phyloP scores from a whole-genome alignment of 37 sponge, comb jelly and placozoan genomes.

The Aplysina aerophoba region DNA sequence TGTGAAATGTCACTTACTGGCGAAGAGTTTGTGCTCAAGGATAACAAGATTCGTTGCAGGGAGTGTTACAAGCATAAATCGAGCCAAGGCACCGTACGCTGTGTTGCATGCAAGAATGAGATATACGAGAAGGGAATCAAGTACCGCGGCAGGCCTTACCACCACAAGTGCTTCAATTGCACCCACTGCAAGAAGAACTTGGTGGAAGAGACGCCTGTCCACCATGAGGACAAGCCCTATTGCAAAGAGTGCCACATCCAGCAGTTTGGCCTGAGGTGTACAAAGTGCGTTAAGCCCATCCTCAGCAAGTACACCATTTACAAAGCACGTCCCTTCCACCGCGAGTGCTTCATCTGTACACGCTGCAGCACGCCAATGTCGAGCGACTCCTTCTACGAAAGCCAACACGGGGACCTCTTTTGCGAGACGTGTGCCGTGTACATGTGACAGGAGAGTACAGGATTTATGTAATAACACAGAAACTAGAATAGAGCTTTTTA shows the following conservation, averaged over 20 bases:
- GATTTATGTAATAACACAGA: no score
- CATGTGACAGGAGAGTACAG: not conserved
- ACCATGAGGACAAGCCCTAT: constrained; percentile 10
- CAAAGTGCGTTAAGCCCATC: constrained; percentile 33
- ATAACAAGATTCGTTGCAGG: constrained; percentile 1
- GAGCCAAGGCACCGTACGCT: not conserved
- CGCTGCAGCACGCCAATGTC: constrained; percentile 10
- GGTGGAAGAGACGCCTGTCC: not conserved
- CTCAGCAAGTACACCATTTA: constrained; percentile 11
- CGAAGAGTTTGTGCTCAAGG: constrained; percentile 35
- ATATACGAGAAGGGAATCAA: not conserved
- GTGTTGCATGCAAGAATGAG: constrained; percentile 10
- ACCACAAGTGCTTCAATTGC: constrained; percentile 17
- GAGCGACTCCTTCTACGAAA: constrained; percentile 9
- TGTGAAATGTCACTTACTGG: constrained; percentile 6
- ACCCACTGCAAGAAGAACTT: constrained; percentile 10
- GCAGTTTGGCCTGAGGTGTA: constrained; percentile 4
- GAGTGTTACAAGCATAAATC: constrained; percentile 29
- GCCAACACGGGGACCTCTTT: constrained; percentile 28
- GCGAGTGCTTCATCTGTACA: constrained; percentile 12
- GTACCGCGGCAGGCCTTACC: constrained; percentile 12
- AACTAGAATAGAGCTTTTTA: no score
- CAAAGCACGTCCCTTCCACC: constrained; percentile 6
- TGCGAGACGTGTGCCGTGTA: constrained; percentile 20
- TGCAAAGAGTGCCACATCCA: constrained; percentile 32